These are phyloP conservation scores for Mohoua ochrocephala DNA, from an alignment of 2,113 vertebrate genomes.

Conservation along the genomic window DNA sequence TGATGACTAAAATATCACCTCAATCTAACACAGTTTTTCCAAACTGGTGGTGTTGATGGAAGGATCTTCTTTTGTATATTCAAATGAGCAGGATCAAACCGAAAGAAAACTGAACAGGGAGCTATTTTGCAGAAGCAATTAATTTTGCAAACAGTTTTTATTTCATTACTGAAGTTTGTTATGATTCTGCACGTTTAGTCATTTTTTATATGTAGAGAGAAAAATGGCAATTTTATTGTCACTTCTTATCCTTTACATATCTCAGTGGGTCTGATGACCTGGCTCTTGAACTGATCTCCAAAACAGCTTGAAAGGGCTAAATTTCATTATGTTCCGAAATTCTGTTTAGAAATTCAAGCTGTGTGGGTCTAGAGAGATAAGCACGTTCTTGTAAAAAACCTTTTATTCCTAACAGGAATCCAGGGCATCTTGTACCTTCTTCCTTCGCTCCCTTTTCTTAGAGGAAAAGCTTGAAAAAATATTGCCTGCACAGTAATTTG, in stretches of 20 bases:
- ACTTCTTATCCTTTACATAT: not conserved
- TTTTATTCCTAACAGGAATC: constrained; percentile 35
- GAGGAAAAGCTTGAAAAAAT: not conserved
- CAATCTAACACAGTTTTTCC: not conserved
- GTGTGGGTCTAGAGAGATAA: not conserved
- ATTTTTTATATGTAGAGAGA: not conserved
- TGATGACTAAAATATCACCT: not conserved
- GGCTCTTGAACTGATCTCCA: not conserved
- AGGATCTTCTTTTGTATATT: not conserved
- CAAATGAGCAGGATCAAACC: not conserved
- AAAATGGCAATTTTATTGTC: not conserved
- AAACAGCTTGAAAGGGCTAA: not conserved
- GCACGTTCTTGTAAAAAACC: not conserved
- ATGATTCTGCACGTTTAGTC: not conserved
- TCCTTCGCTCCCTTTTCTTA: not conserved
- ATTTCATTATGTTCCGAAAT: not conserved
- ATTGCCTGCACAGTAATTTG: not conserved
- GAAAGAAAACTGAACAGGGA: not conserved
- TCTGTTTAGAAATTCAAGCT: not conserved
- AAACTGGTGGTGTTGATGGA: not conserved
- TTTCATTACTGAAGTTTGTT: not conserved
- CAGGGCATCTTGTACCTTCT: not conserved
- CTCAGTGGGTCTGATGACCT: not conserved
- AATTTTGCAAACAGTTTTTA: not conserved
- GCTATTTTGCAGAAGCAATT: not conserved